Evolutionary conservation across 2,113 vertebrate species (phyloP).

Genomic region (Epinephelus cyanopodus): DNA sequence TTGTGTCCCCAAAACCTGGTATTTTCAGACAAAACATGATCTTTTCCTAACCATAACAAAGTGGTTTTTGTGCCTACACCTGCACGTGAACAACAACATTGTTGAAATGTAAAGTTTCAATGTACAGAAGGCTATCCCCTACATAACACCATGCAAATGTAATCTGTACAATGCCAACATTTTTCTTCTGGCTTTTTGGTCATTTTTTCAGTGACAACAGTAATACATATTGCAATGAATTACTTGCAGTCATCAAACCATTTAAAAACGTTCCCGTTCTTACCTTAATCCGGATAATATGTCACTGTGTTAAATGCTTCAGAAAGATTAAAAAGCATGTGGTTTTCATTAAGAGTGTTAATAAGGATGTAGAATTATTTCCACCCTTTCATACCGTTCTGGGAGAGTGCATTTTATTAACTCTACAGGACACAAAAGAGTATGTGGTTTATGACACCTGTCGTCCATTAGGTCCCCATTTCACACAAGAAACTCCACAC

Average conservation of each 20-base stretch:
- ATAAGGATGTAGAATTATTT: background rate
- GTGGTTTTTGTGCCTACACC: no score
- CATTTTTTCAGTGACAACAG: background rate
- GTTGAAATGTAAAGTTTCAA: no score
- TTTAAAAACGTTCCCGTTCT: background rate
- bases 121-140: no score
- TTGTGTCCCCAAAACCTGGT: no score
- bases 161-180: no score
- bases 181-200: no score
- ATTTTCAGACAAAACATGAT: no score
- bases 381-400: background rate
- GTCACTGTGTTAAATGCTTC: background rate
- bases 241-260: background rate
- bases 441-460: conserved; percentile 10
- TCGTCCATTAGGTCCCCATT: background rate
- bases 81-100: no score
- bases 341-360: background rate
- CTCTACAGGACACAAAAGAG: background rate
- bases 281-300: background rate
- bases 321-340: background rate
- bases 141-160: no score
- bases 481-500: background rate
- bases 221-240: background rate
- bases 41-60: no score
- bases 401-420: background rate